Evolutionary conservation across 2,113 vertebrate genomes (phyloP).

Genomic region (Eubucco bourcierii): DNA sequence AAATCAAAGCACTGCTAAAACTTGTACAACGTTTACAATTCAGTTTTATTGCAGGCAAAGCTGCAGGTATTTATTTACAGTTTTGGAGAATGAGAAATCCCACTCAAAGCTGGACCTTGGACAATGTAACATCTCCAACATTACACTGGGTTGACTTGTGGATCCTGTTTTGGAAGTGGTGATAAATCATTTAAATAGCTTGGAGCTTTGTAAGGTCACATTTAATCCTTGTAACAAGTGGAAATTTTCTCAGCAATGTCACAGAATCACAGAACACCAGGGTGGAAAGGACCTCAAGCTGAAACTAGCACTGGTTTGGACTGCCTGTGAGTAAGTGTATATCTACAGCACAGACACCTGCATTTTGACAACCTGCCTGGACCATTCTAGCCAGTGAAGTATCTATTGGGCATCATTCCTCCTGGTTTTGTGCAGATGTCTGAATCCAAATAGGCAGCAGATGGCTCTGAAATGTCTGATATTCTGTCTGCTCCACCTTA

Average conservation of each 20-base stretch:
- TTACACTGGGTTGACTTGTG: neutral
- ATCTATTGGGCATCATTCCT: neutral
- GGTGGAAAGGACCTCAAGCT: neutral
- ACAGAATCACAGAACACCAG: neutral
- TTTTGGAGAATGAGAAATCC: neutral
- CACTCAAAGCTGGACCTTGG: neutral
- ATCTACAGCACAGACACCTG: neutral
- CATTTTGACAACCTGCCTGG: neutral
- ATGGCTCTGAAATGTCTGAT: conserved; percentile 33
- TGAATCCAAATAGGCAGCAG: conserved; percentile 13
- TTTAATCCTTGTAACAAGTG: neutral
- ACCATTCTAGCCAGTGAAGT: neutral
- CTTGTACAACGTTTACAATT: neutral
- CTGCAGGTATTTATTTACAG: neutral
- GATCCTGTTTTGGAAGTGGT: neutral
- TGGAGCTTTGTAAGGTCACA: neutral
- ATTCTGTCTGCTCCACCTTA: conserved; percentile 27
- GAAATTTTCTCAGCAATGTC: neutral
- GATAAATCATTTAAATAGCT: neutral
- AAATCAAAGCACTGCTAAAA: neutral
- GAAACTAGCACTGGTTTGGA: neutral
- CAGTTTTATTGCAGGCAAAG: neutral
- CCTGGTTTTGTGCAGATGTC: neutral
- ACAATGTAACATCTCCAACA: neutral
- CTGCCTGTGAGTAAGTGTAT: neutral